These are phyloP conservation scores for Eupristina koningsbergeri DNA, from an alignment of 1,140 invertebrate genomes.

Conservation along the genomic window DNA sequence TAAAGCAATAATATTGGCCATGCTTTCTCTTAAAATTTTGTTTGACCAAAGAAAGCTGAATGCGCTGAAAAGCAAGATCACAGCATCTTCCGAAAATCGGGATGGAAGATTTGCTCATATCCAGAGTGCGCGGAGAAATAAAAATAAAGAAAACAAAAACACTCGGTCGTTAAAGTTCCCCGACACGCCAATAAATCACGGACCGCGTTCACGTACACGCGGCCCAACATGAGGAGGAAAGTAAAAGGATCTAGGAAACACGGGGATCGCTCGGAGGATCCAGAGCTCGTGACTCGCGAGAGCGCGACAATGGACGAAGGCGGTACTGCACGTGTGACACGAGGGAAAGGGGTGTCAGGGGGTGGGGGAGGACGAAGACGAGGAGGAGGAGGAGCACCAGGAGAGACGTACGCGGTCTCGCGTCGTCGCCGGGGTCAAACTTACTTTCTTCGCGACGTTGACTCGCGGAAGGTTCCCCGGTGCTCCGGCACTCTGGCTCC, in stretches of 20 bases:
- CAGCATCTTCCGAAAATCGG: background rate
- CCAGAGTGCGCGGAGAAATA: background rate
- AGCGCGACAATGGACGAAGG: conserved; percentile 14
- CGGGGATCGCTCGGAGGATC: background rate
- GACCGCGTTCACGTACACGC: background rate
- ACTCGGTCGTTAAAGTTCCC: conserved; percentile 26
- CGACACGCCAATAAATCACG: conserved; percentile 29
- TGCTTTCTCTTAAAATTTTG: background rate
- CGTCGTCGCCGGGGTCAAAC: background rate
- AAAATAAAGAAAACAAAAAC: background rate
- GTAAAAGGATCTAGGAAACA: conserved; percentile 37
- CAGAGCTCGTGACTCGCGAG: background rate
- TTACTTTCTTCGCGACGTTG: background rate
- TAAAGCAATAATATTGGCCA: background rate
- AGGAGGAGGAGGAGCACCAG: background rate
- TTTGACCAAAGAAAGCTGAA: no score
- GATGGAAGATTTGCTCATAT: background rate
- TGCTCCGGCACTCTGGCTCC: background rate
- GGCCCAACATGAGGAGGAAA: conserved; percentile 16
- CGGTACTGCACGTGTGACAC: background rate
- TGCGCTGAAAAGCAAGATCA: background rate
- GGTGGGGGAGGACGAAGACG: no score
- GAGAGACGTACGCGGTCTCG: background rate
- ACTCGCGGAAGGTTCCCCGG: background rate
- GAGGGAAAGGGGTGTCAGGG: background rate